Evolutionary conservation across 2,797 vertebrate genomes (phyloP), one percentile per base, ranked within the genome.

Genomic region (Poecilia velifera): DNA sequence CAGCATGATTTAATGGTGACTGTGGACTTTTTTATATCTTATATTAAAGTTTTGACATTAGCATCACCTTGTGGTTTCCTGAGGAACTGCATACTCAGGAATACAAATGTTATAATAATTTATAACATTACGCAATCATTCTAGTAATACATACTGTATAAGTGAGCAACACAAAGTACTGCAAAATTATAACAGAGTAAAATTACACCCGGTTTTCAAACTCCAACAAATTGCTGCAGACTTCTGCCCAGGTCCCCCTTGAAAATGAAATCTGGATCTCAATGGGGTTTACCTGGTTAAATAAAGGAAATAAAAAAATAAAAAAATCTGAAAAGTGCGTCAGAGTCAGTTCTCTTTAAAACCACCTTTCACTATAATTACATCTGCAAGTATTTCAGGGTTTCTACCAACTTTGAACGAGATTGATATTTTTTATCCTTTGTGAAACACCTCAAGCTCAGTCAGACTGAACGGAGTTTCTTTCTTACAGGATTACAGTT

Each of bases 41-140:
- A 3, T 31, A 34, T 20, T 53, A 79, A 57, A 59, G 51, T 77
- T 16, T 6, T 80, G 78, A 84, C 72, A 79, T 3, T 36, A 90
- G 82, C 80, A 45, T 76, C 81, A 82, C 41, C 53, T n/a, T 76
- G 49, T 85, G 84, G 77, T 31, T 46, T 34, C 12, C 64, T 4
- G 64, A 59, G 68, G 72, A 74, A 85, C 51, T 90, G 72, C 86
- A 88, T 1, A 31, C 0, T 34, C 20, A 16, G 8, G 3, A n/a
- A n/a, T 39, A 39, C n/a, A 46, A 31, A 20, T 0, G 70, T 28
- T 46, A 3, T 28, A 25, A 14, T 14, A 62, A 31, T 62, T 31
- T 34, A 62, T 31, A 62, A 62, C n/a, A 34, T 14, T 34, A 18
- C 28, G 20, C 59, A 64, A 16, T 64, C 16, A 16, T 64, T 18